Evolutionary conservation across 2,888 invertebrate genomes (phyloP), one percentile per base, ranked within the genome.

Genomic region (Idaea biselata): DNA sequence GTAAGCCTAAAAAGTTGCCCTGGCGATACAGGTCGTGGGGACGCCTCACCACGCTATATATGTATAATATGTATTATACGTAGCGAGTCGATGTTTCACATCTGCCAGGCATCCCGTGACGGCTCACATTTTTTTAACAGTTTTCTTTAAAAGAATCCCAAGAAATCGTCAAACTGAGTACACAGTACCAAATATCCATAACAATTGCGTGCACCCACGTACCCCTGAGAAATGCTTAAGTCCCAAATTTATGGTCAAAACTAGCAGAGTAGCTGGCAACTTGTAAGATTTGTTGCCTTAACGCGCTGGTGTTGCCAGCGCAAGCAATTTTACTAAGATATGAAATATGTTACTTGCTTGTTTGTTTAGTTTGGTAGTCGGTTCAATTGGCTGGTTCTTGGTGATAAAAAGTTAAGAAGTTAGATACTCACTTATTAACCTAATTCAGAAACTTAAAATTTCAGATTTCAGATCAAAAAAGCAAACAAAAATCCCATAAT

Each of bases 231-330:
- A 44, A 44, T 44, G 44, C 44, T 44, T 44, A 14, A 44, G 44
- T 32, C 18, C 32, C n/a, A 58, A 31, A 58, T 58, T 58, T 58
- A 58, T 16, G 11, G 58, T n/a, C 32, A 31, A 58, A 58, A 58
- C 58, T 31, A 33, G 44, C 0, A 44, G 44, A 44, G 44, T 44
- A 44, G 44, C 44, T 44, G 44, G 44, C 44, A 44, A 44, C 44
- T 44, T 58, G 58, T 16, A 58, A 58, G 58, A 58, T 58, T 58
- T 58, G 58, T 58, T 6, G 33, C 32, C 5, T 7, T 44, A 44
- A 44, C 44, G 44, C 44, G 44, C 44, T 44, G 5, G 44, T 44
- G 14, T 11, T 44, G 44, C 44, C 11, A 44, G 7, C 8, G 14
- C 44, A 14, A 44, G 44, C 44, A 44, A 44, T 44, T 44, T 44